Evolutionary conservation across 1,140 invertebrate genomes (phyloP).

Genomic region (Arctopsyche grandis): DNA sequence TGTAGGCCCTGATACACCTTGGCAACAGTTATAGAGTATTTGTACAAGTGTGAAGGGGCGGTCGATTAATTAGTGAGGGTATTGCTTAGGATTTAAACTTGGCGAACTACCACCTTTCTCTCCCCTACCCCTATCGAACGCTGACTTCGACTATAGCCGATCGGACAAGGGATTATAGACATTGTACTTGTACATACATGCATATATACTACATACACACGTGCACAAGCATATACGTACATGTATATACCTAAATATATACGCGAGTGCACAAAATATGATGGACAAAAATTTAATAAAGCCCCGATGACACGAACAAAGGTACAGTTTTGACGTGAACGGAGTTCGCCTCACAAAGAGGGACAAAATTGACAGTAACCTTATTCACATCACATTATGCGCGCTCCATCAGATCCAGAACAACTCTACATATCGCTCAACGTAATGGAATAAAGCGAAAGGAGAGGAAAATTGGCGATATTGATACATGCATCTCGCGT

Average conservation of each 20-base stretch:
- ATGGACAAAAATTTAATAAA: slow-evolving; percentile 6
- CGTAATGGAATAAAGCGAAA: too few species aligned
- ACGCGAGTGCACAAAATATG: not conserved
- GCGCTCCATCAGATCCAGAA: slow-evolving; percentile 49
- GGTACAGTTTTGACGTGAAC: slow-evolving; percentile 30
- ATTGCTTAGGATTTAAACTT: slow-evolving; percentile 50
- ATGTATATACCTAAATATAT: not conserved
- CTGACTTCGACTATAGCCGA: slow-evolving; percentile 14
- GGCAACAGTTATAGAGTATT: slow-evolving; percentile 1
- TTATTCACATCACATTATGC: slow-evolving; percentile 49
- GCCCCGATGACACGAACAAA: slow-evolving; percentile 1
- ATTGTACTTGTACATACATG: not conserved
- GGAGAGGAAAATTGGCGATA: not conserved
- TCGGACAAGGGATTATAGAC: not conserved
- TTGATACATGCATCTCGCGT: not conserved
- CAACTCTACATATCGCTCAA: not conserved
- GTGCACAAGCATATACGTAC: not conserved
- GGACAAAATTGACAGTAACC: slow-evolving; percentile 46
- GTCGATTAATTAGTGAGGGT: slow-evolving; percentile 49
- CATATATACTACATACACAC: not conserved
- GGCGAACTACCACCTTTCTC: not conserved
- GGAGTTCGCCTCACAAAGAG: slow-evolving; percentile 23
- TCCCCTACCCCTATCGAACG: not conserved
- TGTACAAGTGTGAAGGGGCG: slow-evolving; percentile 31
- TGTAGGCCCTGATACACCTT: not conserved